Evolutionary conservation across 2,888 invertebrate genomes (phyloP).

Genomic region (Drosophila hamatofila): DNA sequence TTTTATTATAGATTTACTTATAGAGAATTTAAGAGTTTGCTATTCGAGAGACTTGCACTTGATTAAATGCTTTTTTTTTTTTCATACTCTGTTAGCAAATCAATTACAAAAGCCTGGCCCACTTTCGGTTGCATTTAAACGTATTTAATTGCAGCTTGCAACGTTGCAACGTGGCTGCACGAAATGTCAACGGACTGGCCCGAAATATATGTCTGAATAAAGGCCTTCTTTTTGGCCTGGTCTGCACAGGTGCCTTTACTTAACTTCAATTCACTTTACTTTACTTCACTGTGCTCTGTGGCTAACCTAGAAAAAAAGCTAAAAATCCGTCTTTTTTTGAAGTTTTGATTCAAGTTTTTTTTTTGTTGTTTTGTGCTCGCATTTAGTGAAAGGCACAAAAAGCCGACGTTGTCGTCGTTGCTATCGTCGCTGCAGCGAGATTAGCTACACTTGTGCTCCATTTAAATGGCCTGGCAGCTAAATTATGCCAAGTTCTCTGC

Average conservation of each 20-base stretch:
- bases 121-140: conserved; percentile 56
- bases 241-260: conserved; percentile 72
- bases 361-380: conserved; percentile 46
- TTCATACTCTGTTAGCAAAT: conserved; percentile 49
- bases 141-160: conserved; percentile 66
- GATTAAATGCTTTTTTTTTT: conserved; percentile 42
- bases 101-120: conserved; percentile 64
- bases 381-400: conserved; percentile 72
- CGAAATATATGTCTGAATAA: not conserved
- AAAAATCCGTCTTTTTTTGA: conserved; percentile 38
- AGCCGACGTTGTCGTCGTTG: conserved; percentile 64
- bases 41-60: conserved; percentile 6
- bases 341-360: conserved; percentile 22
- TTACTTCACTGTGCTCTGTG: conserved; percentile 37
- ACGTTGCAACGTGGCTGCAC: conserved; percentile 49
- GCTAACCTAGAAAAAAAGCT: conserved; percentile 71
- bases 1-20: conserved; percentile 15
- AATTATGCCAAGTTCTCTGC: conserved; percentile 79
- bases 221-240: conserved; percentile 28
- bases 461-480: conserved; percentile 77
- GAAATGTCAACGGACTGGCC: conserved; percentile 70
- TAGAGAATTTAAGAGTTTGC: conserved; percentile 55
- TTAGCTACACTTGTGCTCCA: conserved; percentile 82
- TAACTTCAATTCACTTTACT: conserved; percentile 19
- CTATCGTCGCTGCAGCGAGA: conserved; percentile 64